phyloP scores from a whole-genome alignment of 2,797 vertebrate species.

The Tachyglossus aculeatus region DNA sequence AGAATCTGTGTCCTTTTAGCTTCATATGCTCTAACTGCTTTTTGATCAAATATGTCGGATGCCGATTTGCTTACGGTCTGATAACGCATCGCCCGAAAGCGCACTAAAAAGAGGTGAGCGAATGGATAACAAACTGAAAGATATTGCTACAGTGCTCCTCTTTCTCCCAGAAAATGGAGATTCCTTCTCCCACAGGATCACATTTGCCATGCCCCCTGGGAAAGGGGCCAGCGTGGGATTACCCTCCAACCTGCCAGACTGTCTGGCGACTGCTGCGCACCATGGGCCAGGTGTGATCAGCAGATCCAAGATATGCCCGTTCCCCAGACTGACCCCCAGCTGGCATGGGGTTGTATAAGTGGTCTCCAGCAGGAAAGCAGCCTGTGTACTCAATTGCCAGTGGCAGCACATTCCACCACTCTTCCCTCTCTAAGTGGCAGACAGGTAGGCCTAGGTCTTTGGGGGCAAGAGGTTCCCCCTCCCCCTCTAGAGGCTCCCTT shows the following conservation, averaged over 20 bases:
- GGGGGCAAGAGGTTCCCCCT: slow-evolving; percentile 42
- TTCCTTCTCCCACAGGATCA: slow-evolving; percentile 69
- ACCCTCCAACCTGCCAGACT: slow-evolving; percentile 68
- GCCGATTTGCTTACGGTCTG: slow-evolving; percentile 21
- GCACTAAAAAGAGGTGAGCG: slow-evolving; percentile 18
- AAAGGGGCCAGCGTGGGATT: slow-evolving; percentile 70
- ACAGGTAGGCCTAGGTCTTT: slow-evolving; percentile 68
- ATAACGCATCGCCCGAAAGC: slow-evolving; percentile 37
- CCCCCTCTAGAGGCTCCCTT: slow-evolving; percentile 40
- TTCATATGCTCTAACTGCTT: not conserved
- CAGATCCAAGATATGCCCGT: slow-evolving; percentile 68
- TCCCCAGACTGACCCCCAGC: slow-evolving; percentile 67
- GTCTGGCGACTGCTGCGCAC: slow-evolving; percentile 70
- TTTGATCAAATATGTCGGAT: slow-evolving; percentile 10
- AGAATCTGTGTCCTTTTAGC: not conserved
- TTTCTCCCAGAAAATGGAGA: slow-evolving; percentile 71
- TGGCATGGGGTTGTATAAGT: slow-evolving; percentile 68
- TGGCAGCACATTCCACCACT: slow-evolving; percentile 61
- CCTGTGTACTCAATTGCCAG: slow-evolving; percentile 62
- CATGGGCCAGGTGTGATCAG: slow-evolving; percentile 70
- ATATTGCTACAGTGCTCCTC: slow-evolving; percentile 58
- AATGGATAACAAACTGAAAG: slow-evolving; percentile 45
- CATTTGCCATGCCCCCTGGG: slow-evolving; percentile 67
- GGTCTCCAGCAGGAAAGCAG: slow-evolving; percentile 67
- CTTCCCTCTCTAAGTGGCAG: slow-evolving; percentile 70